Conservation (phyloP, 2,888 invertebrate genomes). For the Drosophila pegasa region DNA sequence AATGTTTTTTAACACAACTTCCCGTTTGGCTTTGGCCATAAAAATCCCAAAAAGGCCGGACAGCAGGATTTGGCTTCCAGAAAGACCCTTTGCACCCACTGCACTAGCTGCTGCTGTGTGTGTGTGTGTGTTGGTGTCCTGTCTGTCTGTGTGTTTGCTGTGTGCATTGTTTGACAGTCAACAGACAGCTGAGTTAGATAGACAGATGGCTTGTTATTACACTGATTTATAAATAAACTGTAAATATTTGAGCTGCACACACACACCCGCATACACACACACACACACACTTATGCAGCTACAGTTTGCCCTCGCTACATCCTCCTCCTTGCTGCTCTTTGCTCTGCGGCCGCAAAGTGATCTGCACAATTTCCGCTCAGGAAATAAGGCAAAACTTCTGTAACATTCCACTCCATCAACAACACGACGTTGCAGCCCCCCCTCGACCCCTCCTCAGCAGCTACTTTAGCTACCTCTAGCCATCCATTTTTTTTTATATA, state of each 20-base stretch:
- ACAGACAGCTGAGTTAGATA: constrained; percentile 54
- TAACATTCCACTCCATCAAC: constrained; percentile 17
- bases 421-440: not conserved
- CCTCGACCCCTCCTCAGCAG: not conserved
- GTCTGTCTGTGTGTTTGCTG: constrained; percentile 5
- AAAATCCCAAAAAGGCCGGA: constrained; percentile 47
- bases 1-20: constrained; percentile 69
- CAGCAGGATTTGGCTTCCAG: constrained; percentile 41
- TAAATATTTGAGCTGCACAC: constrained; percentile 69
- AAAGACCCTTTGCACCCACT: constrained; percentile 22
- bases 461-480: constrained; percentile 1
- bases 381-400: constrained; percentile 51
- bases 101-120: constrained; percentile 16
- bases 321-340: not conserved
- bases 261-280: constrained; percentile 23
- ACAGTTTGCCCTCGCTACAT: not conserved
- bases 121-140: constrained; percentile 15
- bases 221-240: constrained; percentile 79
- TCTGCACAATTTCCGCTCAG: constrained; percentile 59
- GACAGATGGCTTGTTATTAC: constrained; percentile 78
- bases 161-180: constrained; percentile 54
- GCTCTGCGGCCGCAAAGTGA: constrained; percentile 36
- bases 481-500: not conserved
- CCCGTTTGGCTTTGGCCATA: constrained; percentile 36
- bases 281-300: constrained; percentile 13